A percentile compares a stretch with the other conserved stretches of the same genome.
These are phyloP conservation scores for Penaeus japonicus DNA, from an alignment of 1,140 invertebrate species.

Conservation along the genomic window DNA sequence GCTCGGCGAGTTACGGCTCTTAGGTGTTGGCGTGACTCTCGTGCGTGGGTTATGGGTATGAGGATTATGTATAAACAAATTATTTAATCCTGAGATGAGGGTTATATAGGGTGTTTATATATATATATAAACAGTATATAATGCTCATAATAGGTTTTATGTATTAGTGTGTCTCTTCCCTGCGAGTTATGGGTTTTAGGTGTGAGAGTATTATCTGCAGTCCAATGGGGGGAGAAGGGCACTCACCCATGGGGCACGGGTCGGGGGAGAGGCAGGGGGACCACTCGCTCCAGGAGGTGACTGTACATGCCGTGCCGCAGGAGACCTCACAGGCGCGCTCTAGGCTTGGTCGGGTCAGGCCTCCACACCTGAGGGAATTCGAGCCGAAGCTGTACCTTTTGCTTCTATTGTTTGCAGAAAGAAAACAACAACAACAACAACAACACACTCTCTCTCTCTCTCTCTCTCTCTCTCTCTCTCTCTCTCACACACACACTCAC, in stretches of 20 bases:
- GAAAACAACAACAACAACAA: background rate
- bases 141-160: too few species aligned
- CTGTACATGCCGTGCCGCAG: conserved; percentile 60
- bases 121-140: too few species aligned
- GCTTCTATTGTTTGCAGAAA: background rate
- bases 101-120: too few species aligned
- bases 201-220: too few species aligned
- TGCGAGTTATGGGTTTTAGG: too few species aligned
- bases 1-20: too few species aligned
- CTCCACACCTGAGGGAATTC: conserved; percentile 59
- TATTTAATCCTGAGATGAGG: too few species aligned
- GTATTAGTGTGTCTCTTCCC: too few species aligned
- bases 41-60: background rate
- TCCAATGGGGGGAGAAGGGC: background rate
- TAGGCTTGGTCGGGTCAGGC: conserved; percentile 64
- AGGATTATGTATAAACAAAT: too few species aligned
- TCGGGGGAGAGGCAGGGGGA: conserved; percentile 27
- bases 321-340: conserved; percentile 62
- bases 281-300: conserved; percentile 60
- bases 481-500: background rate
- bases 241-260: conserved; percentile 50
- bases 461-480: background rate
- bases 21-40: too few species aligned
- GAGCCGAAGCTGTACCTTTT: background rate
- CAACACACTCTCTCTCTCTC: background rate